Base-by-base conservation (phyloP, 2,888 invertebrate genomes). In the Xylota segnis region DNA sequence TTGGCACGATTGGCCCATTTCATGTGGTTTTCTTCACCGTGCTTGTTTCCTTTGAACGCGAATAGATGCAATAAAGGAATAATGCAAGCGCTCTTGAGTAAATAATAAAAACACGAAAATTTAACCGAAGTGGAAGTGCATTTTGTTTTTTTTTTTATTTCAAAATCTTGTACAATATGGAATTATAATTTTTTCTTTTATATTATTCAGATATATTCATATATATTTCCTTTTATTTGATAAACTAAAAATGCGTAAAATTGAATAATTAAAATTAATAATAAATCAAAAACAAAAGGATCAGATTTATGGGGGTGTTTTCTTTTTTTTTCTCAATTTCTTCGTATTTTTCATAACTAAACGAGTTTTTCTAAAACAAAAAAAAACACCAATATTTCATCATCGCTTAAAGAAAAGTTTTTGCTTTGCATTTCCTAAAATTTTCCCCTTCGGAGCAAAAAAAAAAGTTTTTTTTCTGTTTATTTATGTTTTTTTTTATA, bases 81-180 rank as follows among this genome's bases (percentile, higher is more conserved):
- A 23, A 23, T 23, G 23, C 3, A 23, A 23, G 1, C n/a, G n/a
- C n/a, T n/a, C n/a, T n/a, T n/a, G 34, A 9, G 37, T 9, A 34
- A 37, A 12, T 12, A 37, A 37, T 3, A 10, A 12, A 3, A n/a
- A 16, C 9, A 40, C 18, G 18, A 74, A 63, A 10, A 23, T 47
- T 70, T 84, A 63, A 79, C 83, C 83, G 83, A 84, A 84, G 83
- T 79, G 83, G 83, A 84, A 84, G 75, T 84, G 74, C 81, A 70
- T 79, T 78, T 65, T 61, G 78, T 68, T 75, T 83, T 65, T 61
- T 78, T 68, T 75, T 83, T 79, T 79, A 79, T 77, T 77, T 77
- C 68, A 79, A 79, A 75, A 70, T 84, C 74, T 84, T 84, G 79
- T 84, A 84, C 83, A 84, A 45, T 84, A 75, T 84, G 79, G 74